Evolutionary conservation across 1,140 invertebrate species (phyloP).

Genomic region (Linepithema humile): DNA sequence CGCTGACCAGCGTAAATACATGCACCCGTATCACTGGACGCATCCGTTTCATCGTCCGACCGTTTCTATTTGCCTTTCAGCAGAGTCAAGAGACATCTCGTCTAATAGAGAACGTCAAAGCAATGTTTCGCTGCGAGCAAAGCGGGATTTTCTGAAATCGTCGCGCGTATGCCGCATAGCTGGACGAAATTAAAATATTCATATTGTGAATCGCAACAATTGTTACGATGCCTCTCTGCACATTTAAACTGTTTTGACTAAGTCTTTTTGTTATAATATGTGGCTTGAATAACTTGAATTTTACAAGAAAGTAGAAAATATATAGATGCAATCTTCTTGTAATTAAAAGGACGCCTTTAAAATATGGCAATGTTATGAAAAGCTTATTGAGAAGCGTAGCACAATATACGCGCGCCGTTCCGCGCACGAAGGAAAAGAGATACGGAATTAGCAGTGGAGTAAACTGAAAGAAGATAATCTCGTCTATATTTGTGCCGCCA

Average conservation of each 20-base stretch:
- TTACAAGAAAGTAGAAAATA: not conserved
- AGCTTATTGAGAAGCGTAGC: not conserved
- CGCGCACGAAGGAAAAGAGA: not conserved
- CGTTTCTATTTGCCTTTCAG: constrained; percentile 61
- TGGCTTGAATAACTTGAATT: too few species aligned
- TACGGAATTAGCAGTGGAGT: not conserved
- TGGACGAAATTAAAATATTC: constrained; percentile 15
- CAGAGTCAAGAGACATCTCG: constrained; percentile 61
- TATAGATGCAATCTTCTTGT: not conserved
- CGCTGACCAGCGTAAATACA: constrained; percentile 51
- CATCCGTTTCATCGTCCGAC: constrained; percentile 32
- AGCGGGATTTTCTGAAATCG: not conserved
- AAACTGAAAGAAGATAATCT: not conserved
- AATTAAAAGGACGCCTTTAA: not conserved
- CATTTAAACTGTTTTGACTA: not conserved
- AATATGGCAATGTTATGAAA: not conserved
- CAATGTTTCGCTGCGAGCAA: not conserved
- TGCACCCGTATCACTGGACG: constrained; percentile 39
- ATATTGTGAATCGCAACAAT: not conserved
- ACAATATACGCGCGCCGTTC: not conserved
- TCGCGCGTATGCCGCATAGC: not conserved
- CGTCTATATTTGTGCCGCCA: not conserved
- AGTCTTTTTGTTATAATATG: not conserved
- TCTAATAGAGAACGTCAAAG: constrained; percentile 27
- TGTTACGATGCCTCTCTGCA: not conserved